These are phyloP conservation scores for Neodontobutis hainanensis DNA, from an alignment of 2,113 vertebrate genomes.

Conservation along the genomic window DNA sequence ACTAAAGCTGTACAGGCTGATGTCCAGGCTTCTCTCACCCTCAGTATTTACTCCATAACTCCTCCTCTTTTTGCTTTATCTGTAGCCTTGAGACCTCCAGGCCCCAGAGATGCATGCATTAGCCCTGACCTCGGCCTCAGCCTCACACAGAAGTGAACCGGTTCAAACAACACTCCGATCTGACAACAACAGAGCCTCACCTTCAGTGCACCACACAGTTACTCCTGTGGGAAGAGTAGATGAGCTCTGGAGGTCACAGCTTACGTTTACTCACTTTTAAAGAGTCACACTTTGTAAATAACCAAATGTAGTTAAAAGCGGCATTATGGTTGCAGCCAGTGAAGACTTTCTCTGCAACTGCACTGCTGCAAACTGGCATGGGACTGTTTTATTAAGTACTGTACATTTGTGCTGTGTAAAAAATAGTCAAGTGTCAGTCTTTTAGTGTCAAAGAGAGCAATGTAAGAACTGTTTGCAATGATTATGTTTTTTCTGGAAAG, in stretches of 20 bases:
- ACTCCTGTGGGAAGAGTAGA: conserved; percentile 29
- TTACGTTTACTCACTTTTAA: conserved; percentile 14
- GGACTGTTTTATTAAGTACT: too few relatives aligned
- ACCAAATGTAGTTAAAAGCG: neutral
- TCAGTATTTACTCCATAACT: conserved; percentile 35
- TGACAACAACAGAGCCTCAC: conserved; percentile 39
- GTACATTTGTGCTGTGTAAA: too few relatives aligned
- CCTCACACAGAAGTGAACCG: conserved; percentile 44
- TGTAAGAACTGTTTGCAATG: too few relatives aligned
- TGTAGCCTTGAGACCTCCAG: conserved; percentile 65
- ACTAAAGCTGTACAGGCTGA: neutral
- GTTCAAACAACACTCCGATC: conserved; percentile 54
- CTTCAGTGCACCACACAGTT: conserved; percentile 19
- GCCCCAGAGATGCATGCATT: conserved; percentile 62
- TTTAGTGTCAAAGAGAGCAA: too few relatives aligned
- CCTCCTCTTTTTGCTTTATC: conserved; percentile 55
- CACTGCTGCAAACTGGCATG: too few relatives aligned
- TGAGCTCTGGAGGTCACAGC: conserved; percentile 17
- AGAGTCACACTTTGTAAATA: conserved; percentile 9
- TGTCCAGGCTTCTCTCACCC: conserved; percentile 21
- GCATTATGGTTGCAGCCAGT: neutral
- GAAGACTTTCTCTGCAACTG: too few relatives aligned
- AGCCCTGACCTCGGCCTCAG: conserved; percentile 59
- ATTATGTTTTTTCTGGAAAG: too few relatives aligned
- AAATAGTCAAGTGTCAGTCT: too few relatives aligned